Evolutionary conservation across 1,140 invertebrate genomes (phyloP).

Genomic region (Cotesia chilonis): DNA sequence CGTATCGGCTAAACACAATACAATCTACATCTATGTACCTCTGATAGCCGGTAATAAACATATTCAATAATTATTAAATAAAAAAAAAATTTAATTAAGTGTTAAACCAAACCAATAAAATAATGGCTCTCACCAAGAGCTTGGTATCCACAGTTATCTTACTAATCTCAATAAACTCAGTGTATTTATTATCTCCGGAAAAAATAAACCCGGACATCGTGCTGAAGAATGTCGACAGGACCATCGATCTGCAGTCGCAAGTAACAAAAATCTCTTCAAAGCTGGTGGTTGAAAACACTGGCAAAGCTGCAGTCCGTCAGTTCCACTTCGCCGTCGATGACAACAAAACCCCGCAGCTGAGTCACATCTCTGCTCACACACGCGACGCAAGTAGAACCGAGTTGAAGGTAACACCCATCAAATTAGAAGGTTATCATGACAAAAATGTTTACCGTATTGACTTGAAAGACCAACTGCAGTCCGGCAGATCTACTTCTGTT

Average conservation of each 20-base stretch:
- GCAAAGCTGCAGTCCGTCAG: constrained; percentile 66
- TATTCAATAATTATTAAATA: not conserved
- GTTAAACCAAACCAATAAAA: not conserved
- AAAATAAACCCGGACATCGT: constrained; percentile 66
- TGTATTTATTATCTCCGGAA: constrained; percentile 7
- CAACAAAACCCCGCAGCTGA: constrained; percentile 71
- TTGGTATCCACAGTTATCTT: not conserved
- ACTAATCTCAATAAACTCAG: not conserved
- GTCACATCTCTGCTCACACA: constrained; percentile 74
- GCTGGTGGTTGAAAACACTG: constrained; percentile 75
- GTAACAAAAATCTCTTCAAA: constrained; percentile 85
- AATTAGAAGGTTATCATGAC: constrained; percentile 65
- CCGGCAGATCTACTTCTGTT: constrained; percentile 70
- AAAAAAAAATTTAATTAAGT: constrained; percentile 4
- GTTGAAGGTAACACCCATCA: constrained; percentile 69
- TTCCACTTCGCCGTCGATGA: constrained; percentile 80
- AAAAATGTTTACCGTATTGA: constrained; percentile 71
- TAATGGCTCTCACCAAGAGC: constrained; percentile 12
- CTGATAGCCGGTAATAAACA: constrained; percentile 25
- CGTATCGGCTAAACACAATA: not conserved
- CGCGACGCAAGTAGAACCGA: constrained; percentile 73
- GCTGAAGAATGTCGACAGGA: constrained; percentile 84
- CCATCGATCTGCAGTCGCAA: constrained; percentile 87
- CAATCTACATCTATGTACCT: too few species aligned
- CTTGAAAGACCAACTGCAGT: constrained; percentile 70